Evolutionary conservation across 2,888 invertebrate genomes (phyloP).

Genomic region (Meliscaeva auricollis): DNA sequence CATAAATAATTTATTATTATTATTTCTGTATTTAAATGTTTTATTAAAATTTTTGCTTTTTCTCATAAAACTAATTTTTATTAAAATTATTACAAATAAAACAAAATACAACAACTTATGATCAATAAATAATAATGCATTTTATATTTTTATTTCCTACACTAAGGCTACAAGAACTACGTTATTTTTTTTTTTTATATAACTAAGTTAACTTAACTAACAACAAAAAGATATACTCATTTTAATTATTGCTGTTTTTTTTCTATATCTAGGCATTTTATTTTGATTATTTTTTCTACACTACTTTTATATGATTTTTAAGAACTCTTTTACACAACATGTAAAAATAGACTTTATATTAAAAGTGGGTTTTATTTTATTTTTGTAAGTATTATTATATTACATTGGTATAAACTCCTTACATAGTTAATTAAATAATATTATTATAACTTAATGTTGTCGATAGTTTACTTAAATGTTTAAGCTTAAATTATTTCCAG

Average conservation of each 20-base stretch:
- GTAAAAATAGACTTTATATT: slow-evolving; percentile 67
- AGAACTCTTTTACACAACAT: slow-evolving; percentile 61
- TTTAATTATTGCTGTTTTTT: slow-evolving; percentile 9
- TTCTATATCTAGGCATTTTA: background rate
- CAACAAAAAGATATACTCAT: slow-evolving; percentile 6
- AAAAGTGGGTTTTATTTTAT: background rate
- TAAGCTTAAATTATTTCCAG: slow-evolving; percentile 55
- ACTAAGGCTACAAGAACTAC: background rate
- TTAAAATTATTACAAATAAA: no score
- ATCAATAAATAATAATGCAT: background rate
- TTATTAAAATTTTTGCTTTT: no score
- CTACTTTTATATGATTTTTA: slow-evolving; percentile 4
- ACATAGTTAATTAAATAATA: background rate
- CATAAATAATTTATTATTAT: no score
- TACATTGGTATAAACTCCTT: slow-evolving; percentile 4
- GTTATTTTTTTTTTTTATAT: background rate
- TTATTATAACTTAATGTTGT: background rate
- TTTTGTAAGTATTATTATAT: background rate
- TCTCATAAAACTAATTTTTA: no score
- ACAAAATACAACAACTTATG: no score
- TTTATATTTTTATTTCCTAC: background rate
- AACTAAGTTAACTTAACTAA: slow-evolving; percentile 5
- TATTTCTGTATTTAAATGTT: no score
- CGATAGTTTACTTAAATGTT: slow-evolving; percentile 41
- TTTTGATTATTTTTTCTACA: background rate